A percentile compares a stretch with the other conserved stretches of the same genome.
phyloP scores from a whole-genome alignment of 2,113 vertebrate genomes.

The Colaptes auratus region DNA sequence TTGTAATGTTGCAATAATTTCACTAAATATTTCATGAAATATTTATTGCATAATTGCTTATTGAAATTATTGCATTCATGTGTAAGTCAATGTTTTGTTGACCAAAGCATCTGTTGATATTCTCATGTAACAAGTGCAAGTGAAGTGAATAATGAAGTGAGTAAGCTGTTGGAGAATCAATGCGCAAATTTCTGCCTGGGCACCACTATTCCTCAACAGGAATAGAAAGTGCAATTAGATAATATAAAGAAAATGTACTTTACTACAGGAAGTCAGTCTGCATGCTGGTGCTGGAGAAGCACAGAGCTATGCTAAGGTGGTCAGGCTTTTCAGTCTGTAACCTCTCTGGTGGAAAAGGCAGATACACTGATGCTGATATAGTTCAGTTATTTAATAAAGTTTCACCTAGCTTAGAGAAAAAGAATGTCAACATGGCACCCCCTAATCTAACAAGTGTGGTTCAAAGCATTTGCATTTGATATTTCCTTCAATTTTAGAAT shows the following conservation, averaged over 20 bases:
- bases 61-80: neutral
- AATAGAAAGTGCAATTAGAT: neutral
- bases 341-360: neutral
- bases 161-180: neutral
- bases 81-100: neutral
- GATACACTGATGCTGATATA: neutral
- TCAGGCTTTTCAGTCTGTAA: neutral
- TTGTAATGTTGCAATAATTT: neutral
- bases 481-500: neutral
- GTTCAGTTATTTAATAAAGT: neutral
- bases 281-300: neutral
- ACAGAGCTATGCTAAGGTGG: neutral
- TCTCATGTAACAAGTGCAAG: neutral
- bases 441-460: neutral
- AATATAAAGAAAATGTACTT: neutral
- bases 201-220: neutral
- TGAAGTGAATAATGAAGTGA: neutral
- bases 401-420: neutral
- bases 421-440: neutral
- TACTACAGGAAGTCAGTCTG: neutral
- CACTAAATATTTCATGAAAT: neutral
- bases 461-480: neutral
- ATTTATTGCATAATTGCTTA: neutral
- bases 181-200: neutral
- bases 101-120: neutral